Percentiles rank a stretch among this genome's conserved stretches.
Evolutionary conservation across 2,888 invertebrate species (phyloP).

Genomic region (Synergus umbraculus): DNA sequence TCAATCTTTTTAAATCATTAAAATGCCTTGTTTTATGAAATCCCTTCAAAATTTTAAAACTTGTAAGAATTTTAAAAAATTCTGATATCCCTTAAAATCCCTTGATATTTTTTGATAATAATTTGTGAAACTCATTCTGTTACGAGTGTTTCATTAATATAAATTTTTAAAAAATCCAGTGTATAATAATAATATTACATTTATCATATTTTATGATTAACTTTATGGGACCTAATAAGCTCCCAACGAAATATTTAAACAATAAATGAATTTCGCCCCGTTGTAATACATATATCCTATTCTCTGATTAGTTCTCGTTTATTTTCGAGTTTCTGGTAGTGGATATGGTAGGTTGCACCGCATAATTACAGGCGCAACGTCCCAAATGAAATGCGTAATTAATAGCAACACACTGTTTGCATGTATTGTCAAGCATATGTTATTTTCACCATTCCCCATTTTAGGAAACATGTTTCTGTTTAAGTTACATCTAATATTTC

Average conservation of each 20-base stretch:
- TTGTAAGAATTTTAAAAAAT: too few relatives aligned
- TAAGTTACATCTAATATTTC: constrained; percentile 16
- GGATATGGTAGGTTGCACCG: constrained; percentile 4
- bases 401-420: constrained; percentile 26
- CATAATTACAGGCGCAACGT: constrained; percentile 15
- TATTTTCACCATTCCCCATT: constrained; percentile 7
- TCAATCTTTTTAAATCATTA: too few relatives aligned
- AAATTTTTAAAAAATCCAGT: too few relatives aligned
- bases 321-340: background rate
- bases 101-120: too few relatives aligned
- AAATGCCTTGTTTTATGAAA: too few relatives aligned
- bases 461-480: background rate
- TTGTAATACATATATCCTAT: background rate
- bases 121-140: too few relatives aligned
- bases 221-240: background rate
- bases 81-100: too few relatives aligned
- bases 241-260: background rate
- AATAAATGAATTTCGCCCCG: background rate
- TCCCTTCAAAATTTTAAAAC: too few relatives aligned
- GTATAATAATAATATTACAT: too few relatives aligned
- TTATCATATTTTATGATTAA: background rate
- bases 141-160: too few relatives aligned
- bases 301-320: constrained; percentile 19
- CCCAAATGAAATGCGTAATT: constrained; percentile 28
- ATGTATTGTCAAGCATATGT: constrained; percentile 27